Percentiles rank a stretch among this genome's conserved stretches.
Conservation (phyloP, 2,888 invertebrate genomes). For the Macrophya alboannulata region DNA sequence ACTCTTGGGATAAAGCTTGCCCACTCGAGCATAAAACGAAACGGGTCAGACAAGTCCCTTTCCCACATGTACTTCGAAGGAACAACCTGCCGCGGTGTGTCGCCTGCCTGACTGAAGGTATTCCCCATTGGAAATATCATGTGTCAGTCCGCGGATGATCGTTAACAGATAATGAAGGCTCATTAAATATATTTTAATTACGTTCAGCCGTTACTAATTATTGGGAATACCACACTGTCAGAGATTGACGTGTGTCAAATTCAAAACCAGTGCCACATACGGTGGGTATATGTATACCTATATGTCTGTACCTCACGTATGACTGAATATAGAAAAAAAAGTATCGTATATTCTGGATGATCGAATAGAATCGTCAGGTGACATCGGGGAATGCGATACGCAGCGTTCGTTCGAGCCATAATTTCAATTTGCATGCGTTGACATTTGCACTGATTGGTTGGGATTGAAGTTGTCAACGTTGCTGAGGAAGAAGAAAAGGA, state of each 20-base stretch:
- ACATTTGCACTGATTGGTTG: not conserved
- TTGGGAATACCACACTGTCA: not conserved
- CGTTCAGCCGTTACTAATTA: not conserved
- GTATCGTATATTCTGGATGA: not conserved
- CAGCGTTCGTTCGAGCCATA: not conserved
- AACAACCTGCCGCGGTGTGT: slow-evolving; percentile 28
- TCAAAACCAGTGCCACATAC: not conserved
- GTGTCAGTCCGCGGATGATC: not conserved
- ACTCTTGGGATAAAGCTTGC: slow-evolving; percentile 47
- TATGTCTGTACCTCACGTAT: not conserved
- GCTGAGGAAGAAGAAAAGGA: not conserved
- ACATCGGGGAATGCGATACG: slow-evolving; percentile 2
- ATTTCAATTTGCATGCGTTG: slow-evolving; percentile 14
- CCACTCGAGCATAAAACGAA: slow-evolving; percentile 54
- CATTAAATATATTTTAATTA: slow-evolving; percentile 34
- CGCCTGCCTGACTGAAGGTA: not conserved
- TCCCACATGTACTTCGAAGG: slow-evolving; percentile 20
- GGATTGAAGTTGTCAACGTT: not conserved
- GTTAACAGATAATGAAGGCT: not conserved
- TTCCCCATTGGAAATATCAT: slow-evolving; percentile 9
- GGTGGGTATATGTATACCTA: not conserved
- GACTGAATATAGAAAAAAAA: not conserved
- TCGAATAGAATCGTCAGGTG: slow-evolving; percentile 12
- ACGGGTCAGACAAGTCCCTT: slow-evolving; percentile 50
- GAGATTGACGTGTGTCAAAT: slow-evolving; percentile 9